Evolutionary conservation across 2,888 invertebrate species (phyloP), one percentile per base, ranked within the genome.

Genomic region (Linnaemya tessellans): DNA sequence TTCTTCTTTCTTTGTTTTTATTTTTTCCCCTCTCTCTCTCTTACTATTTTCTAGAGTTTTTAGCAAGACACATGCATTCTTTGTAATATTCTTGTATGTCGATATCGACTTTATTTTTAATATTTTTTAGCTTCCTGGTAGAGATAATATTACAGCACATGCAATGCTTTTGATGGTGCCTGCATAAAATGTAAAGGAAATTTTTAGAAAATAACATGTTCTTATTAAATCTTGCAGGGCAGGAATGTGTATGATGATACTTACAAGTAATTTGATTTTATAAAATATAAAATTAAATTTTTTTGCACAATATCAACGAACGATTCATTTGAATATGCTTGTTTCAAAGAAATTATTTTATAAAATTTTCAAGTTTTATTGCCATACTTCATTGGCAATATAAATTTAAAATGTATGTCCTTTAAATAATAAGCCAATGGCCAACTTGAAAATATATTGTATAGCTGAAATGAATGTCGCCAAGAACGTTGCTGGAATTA

Each of bases 41-140:
- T 70, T 41, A 3, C 43, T 38, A 1, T 4, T 65, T 2, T 22
- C 41, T 70, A 46, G 65, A 18, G 5, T 22, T 43, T 20, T 54
- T 38, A 58, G 7, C 49, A 71, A 56, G 70, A 75, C 56, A 80
- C 75, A 80, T 70, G 22, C 38, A 62, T 74, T 78, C 54, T 54
- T 73, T 68, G 15, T 18, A 60, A 60, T 73, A 9, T 65, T 58
- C n/a, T 9, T 56, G 9, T 82, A 43, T 20, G 41, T 67, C 46
- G 43, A 30, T 77, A 80, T 67, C 68, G 74, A 70, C 64, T 74
- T 41, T 70, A 74, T 80, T 43, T 80, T 71, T 73, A 56, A 20
- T 30, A 38, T 62, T 30, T 78, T 35, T 30, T 58, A 11, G 54
- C 68, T 80, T 80, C 60, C 75, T 60, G 35, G 65, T 77, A 49